These are phyloP conservation scores for Phalanger gymnotis DNA, from an alignment of 2,797 vertebrate species.

Conservation along the genomic window DNA sequence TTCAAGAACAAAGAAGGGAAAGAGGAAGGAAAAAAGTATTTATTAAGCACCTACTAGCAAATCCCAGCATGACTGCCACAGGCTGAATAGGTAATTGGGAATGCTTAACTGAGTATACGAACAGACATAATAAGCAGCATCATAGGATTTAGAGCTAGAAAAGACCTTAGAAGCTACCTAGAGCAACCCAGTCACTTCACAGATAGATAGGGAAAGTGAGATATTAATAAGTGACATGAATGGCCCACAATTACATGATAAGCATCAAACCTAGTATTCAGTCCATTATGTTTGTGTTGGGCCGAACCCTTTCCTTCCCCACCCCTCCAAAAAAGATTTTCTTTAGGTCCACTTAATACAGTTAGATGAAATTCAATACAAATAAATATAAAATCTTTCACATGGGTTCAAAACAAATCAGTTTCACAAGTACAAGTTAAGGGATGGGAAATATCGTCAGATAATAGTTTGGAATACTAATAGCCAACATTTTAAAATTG, in stretches of 20 bases:
- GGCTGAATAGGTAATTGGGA: neutral
- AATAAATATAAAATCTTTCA: neutral
- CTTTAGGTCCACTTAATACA: neutral
- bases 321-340: neutral
- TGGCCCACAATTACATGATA: neutral
- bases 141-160: neutral
- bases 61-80: neutral
- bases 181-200: neutral
- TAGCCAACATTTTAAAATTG: neutral
- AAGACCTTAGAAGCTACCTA: neutral
- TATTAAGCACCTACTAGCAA: neutral
- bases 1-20: neutral
- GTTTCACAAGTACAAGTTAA: neutral
- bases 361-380: neutral
- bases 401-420: neutral
- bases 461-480: neutral
- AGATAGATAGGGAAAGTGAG: neutral
- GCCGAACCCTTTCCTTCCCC: neutral
- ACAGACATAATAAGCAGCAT: neutral
- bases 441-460: neutral
- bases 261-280: neutral
- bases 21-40: neutral
- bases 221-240: neutral
- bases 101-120: neutral
- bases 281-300: neutral